Percentiles rank a stretch among this genome's conserved stretches.
phyloP scores from a whole-genome alignment of 2,113 vertebrate species.

The Onychostoma macrolepis region DNA sequence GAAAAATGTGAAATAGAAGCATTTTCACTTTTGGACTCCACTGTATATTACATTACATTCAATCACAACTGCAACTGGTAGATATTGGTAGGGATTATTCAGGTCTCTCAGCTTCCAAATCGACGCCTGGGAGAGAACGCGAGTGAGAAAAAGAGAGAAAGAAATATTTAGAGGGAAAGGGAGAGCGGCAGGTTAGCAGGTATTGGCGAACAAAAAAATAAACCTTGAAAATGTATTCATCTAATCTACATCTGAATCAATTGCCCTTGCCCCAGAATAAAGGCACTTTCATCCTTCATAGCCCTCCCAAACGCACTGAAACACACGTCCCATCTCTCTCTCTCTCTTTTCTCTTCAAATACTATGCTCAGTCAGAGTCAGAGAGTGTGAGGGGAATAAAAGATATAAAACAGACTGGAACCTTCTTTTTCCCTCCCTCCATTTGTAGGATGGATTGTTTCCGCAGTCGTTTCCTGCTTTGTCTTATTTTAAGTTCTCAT shows the following conservation, averaged over 20 bases:
- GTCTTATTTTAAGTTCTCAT: conserved; percentile 71
- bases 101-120: background rate
- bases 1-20: background rate
- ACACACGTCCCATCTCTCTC: conserved; percentile 10
- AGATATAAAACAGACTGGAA: conserved; percentile 35
- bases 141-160: background rate
- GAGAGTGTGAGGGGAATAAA: conserved; percentile 34
- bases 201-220: background rate
- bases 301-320: conserved; percentile 21
- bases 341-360: conserved; percentile 33
- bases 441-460: conserved; percentile 69
- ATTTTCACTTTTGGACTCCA: background rate
- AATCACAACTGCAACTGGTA: background rate
- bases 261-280: conserved; percentile 48
- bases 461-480: conserved; percentile 69
- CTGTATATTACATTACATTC: background rate
- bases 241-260: conserved; percentile 53
- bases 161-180: conserved; percentile 6
- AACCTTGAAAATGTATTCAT: conserved; percentile 45
- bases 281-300: conserved; percentile 44
- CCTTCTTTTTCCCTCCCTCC: conserved; percentile 9
- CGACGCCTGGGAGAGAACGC: background rate
- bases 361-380: conserved; percentile 35
- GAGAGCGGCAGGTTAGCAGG: conserved; percentile 47
- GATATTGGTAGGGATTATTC: background rate